Percentiles rank a stretch among this genome's conserved stretches.
Conservation (phyloP, 2,888 invertebrate genomes). For the Brachypterus glaber region DNA sequence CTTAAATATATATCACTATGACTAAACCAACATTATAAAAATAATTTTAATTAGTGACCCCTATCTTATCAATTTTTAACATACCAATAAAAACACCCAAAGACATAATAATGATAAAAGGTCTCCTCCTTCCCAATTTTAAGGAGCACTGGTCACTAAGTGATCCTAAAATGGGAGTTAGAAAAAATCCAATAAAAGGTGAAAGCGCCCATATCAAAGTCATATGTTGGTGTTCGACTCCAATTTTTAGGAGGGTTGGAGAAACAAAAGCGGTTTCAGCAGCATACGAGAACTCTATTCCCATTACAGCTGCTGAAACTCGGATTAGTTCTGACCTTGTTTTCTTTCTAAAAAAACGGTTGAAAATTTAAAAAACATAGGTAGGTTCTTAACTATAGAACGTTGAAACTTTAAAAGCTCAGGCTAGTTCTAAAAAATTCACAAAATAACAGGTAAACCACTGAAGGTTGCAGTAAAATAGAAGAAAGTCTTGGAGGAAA, state of each 20-base stretch:
- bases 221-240: constrained; percentile 88
- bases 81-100: constrained; percentile 82
- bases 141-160: constrained; percentile 82
- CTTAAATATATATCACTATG: too few relatives aligned
- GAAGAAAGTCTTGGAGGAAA: too few relatives aligned
- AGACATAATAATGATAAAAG: constrained; percentile 83
- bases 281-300: constrained; percentile 95
- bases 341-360: constrained; percentile 53
- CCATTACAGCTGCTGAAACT: constrained; percentile 91
- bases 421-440: too few relatives aligned
- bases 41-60: too few relatives aligned
- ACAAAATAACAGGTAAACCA: too few relatives aligned
- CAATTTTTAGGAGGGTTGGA: constrained; percentile 85
- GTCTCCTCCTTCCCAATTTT: constrained; percentile 74
- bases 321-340: constrained; percentile 71
- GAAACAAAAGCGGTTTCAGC: constrained; percentile 97
- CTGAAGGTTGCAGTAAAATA: too few relatives aligned
- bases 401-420: too few relatives aligned
- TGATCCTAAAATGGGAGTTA: constrained; percentile 87
- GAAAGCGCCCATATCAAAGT: constrained; percentile 93
- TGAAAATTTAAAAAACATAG: too few relatives aligned
- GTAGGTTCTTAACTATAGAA: too few relatives aligned
- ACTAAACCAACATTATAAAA: too few relatives aligned
- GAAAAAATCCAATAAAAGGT: constrained; percentile 87
- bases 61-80: too few relatives aligned